phyloP scores from a whole-genome alignment of 2,113 vertebrate genomes.

The Myotis yumanensis region DNA sequence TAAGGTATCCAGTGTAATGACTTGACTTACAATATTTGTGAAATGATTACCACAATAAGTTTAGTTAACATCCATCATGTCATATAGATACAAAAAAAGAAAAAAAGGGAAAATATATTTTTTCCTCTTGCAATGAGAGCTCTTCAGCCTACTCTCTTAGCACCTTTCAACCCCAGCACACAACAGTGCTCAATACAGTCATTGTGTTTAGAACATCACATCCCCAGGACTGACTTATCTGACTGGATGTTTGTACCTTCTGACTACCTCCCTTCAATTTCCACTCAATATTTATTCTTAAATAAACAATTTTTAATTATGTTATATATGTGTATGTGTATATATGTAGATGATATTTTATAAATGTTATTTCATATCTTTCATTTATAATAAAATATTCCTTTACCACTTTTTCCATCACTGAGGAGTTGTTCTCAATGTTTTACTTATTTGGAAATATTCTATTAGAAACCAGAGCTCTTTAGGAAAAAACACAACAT shows the following conservation, averaged over 20 bases:
- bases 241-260: background rate
- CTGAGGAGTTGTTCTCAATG: background rate
- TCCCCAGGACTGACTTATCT: background rate
- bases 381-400: slow-evolving; percentile 15
- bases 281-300: background rate
- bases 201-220: background rate
- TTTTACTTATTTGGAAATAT: slow-evolving; percentile 67
- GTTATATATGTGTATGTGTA: background rate
- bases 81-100: background rate
- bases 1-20: background rate
- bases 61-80: background rate
- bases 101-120: background rate
- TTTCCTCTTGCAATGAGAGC: background rate
- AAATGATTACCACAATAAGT: background rate
- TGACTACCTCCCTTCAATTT: background rate
- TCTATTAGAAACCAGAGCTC: slow-evolving; percentile 54
- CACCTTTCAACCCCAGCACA: background rate
- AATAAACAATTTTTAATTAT: background rate
- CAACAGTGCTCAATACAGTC: background rate
- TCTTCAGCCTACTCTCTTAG: background rate
- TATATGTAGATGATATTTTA: background rate
- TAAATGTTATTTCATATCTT: slow-evolving; percentile 8
- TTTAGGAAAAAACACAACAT: slow-evolving; percentile 37
- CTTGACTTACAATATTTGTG: background rate
- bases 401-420: background rate